Conservation (phyloP, 2,888 invertebrate genomes). For the Oxytorus armatus region DNA sequence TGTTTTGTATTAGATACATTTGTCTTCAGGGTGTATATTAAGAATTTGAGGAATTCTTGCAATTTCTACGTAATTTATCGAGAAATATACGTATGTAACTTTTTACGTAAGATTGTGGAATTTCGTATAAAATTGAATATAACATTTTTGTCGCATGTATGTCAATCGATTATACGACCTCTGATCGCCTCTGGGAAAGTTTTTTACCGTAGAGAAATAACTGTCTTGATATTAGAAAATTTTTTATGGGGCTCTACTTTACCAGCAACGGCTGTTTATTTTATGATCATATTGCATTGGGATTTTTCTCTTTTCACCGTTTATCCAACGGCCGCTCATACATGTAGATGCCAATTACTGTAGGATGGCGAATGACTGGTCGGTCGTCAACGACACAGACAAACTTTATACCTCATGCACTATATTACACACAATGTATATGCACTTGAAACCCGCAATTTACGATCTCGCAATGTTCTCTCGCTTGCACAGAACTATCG, state of each 20-base stretch:
- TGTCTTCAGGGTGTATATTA: neutral
- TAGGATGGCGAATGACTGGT: conserved; percentile 2
- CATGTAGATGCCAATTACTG: conserved; percentile 11
- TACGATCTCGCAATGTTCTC: conserved; percentile 28
- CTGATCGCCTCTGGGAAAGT: neutral
- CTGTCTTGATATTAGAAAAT: neutral
- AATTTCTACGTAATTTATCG: too few relatives aligned
- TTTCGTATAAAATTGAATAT: too few relatives aligned
- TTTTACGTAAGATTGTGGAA: too few relatives aligned
- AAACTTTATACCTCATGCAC: conserved; percentile 2
- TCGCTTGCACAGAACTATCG: conserved; percentile 27
- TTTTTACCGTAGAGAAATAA: neutral
- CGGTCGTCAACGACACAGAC: neutral
- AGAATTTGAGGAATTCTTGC: too few relatives aligned
- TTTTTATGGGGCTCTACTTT: neutral
- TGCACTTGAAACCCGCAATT: conserved; percentile 21
- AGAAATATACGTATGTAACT: too few relatives aligned
- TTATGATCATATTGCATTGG: neutral
- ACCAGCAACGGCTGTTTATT: neutral
- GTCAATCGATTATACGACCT: neutral
- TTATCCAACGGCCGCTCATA: conserved; percentile 8
- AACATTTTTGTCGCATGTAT: neutral
- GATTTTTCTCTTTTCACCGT: neutral
- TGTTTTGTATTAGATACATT: neutral
- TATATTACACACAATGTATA: conserved; percentile 21